A percentile compares a stretch with the other conserved stretches of the same genome.
These are phyloP conservation scores for Chromis chromis DNA, from an alignment of 2,797 vertebrate species.

Conservation along the genomic window DNA sequence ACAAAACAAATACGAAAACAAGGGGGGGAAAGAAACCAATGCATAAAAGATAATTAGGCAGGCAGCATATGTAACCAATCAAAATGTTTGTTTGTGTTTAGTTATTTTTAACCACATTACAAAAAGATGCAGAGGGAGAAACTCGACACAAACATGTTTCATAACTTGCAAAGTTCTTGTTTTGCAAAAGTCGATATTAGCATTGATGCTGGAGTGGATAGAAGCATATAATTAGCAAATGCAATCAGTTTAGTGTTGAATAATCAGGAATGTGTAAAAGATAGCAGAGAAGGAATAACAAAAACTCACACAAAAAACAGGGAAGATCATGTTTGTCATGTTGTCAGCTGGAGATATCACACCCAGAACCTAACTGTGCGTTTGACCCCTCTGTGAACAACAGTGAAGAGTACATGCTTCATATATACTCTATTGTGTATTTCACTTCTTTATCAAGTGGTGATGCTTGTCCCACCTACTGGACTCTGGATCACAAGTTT, in stretches of 20 bases:
- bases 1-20: constrained; percentile 48
- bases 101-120: constrained; percentile 65
- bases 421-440: too few relatives aligned
- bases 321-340: neutral
- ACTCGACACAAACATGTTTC: constrained; percentile 41
- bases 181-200: constrained; percentile 13
- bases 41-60: constrained; percentile 83
- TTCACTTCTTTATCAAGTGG: neutral
- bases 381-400: neutral
- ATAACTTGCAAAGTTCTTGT: constrained; percentile 12
- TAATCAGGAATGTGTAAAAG: constrained; percentile 13
- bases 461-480: neutral
- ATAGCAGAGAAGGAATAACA: constrained; percentile 7
- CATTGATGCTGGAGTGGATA: constrained; percentile 13
- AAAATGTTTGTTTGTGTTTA: constrained; percentile 70
- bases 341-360: neutral
- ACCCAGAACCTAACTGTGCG: neutral
- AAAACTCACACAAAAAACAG: neutral
- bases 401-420: too few relatives aligned
- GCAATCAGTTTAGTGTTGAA: constrained; percentile 18
- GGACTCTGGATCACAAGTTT: neutral
- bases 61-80: constrained; percentile 78
- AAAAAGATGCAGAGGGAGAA: constrained; percentile 28
- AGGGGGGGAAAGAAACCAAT: constrained; percentile 70
- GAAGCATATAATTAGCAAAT: constrained; percentile 25